phyloP scores from a whole-genome alignment of 2,797 vertebrate genomes.

The Myoxocephalus aenaeus region DNA sequence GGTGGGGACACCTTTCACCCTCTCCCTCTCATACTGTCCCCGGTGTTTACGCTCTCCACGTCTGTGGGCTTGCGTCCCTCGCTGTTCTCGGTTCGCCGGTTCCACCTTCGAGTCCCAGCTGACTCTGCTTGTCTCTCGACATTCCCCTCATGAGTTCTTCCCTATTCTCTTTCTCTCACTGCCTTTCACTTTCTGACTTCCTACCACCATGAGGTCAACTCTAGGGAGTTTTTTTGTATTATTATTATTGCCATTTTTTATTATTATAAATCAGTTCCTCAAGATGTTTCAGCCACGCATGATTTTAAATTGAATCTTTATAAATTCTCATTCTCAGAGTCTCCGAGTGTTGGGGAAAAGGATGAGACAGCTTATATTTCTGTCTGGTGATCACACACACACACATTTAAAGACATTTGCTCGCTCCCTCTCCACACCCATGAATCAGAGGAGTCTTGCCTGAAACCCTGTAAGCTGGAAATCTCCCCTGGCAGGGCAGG shows the following conservation, averaged over 20 bases:
- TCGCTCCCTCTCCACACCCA: slow-evolving; percentile 47
- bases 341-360: slow-evolving; percentile 5
- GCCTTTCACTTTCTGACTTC: slow-evolving; percentile 2
- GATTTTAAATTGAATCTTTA: slow-evolving; percentile 6
- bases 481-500: slow-evolving; percentile 72
- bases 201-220: neutral
- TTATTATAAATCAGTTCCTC: neutral
- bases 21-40: slow-evolving; percentile 25
- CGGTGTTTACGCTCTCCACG: slow-evolving; percentile 25
- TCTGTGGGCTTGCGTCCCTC: slow-evolving; percentile 8
- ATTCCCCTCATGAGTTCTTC: neutral
- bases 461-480: slow-evolving; percentile 76
- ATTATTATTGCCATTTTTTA: neutral
- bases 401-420: slow-evolving; percentile 30
- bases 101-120: slow-evolving; percentile 1
- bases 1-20: slow-evolving; percentile 65
- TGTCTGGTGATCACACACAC: slow-evolving; percentile 8
- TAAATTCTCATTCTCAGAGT: neutral
- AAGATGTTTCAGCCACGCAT: neutral
- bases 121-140: neutral
- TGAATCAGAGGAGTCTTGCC: slow-evolving; percentile 69
- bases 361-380: slow-evolving; percentile 49
- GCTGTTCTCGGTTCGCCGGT: neutral
- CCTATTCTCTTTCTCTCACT: neutral
- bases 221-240: neutral